Conservation (phyloP, 2,797 vertebrate genomes). For the Notamacropus eugenii region DNA sequence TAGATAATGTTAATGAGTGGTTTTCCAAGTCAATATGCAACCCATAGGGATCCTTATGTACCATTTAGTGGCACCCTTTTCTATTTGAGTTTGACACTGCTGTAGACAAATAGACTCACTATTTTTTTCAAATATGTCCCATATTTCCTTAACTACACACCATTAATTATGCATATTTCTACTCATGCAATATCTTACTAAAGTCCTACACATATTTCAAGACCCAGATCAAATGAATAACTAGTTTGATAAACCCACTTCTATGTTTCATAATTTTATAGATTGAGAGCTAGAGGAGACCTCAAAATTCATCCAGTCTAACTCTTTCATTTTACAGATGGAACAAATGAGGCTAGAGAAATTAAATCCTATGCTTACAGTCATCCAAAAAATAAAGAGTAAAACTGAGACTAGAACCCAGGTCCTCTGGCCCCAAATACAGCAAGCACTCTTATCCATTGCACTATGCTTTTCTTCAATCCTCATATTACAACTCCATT, state of each 20-base stretch:
- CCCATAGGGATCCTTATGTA: background rate
- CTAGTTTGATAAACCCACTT: background rate
- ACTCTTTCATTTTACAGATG: background rate
- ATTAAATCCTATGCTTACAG: background rate
- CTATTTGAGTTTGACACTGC: background rate
- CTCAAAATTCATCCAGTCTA: background rate
- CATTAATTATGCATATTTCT: background rate
- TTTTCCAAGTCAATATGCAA: background rate
- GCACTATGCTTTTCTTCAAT: background rate
- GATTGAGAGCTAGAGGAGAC: background rate
- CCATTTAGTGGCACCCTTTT: background rate
- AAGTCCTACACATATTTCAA: background rate
- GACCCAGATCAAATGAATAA: background rate
- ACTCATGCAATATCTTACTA: background rate
- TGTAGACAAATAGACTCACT: background rate
- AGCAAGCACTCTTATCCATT: background rate
- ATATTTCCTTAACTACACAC: background rate
- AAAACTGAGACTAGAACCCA: background rate
- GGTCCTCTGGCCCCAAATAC: background rate
- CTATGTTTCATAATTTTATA: background rate
- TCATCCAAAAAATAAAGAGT: background rate
- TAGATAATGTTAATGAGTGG: background rate
- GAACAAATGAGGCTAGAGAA: background rate
- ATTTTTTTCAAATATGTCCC: background rate
- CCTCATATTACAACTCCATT: background rate